phyloP scores from a whole-genome alignment of 2,888 invertebrate genomes.

The Xestia c-nigrum region DNA sequence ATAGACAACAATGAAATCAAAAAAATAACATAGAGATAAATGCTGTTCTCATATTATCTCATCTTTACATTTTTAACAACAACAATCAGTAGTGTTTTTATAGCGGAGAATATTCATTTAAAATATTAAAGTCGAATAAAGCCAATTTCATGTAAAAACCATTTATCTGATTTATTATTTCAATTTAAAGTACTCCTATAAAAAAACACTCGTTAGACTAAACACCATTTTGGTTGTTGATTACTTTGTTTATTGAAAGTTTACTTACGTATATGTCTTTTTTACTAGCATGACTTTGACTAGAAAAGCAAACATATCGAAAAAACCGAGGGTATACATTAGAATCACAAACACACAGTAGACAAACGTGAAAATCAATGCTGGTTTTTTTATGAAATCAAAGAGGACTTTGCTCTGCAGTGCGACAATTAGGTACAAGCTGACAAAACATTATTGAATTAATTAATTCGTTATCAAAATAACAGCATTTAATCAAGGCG shows the following conservation, averaged over 20 bases:
- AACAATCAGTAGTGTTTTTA: not conserved
- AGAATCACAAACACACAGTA: not conserved
- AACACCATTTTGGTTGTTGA: too few relatives aligned
- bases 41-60: not conserved
- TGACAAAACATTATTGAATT: slow-evolving; percentile 16
- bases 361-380: not conserved
- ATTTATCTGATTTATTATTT: not conserved
- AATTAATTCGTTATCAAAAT: slow-evolving; percentile 37
- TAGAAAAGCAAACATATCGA: not conserved
- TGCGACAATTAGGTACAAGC: slow-evolving; percentile 1
- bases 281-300: not conserved
- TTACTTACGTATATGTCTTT: not conserved
- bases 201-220: not conserved
- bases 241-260: too few relatives aligned
- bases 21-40: too few relatives aligned
- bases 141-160: not conserved
- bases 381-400: not conserved
- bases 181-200: not conserved
- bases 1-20: too few relatives aligned
- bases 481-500: slow-evolving; percentile 36
- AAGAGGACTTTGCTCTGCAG: not conserved
- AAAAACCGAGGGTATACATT: not conserved
- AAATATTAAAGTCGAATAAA: not conserved
- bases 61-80: not conserved
- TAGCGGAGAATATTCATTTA: not conserved